Conservation (phyloP, 2,888 invertebrate genomes). For the Athalia circularis region DNA sequence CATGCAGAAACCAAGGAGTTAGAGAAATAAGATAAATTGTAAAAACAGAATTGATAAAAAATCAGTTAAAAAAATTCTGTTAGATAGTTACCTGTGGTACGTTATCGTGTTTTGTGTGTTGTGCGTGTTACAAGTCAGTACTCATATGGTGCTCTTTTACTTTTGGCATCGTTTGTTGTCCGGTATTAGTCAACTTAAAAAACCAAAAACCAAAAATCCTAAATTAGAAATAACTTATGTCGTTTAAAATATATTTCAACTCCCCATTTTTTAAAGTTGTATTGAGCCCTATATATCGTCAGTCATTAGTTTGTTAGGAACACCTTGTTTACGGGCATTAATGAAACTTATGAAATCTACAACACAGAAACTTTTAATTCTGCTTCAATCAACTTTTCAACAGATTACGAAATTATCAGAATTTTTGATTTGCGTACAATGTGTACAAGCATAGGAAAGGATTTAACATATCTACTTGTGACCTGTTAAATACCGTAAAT, state of each 20-base stretch:
- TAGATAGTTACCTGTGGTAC: slow-evolving; percentile 73
- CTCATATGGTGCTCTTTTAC: slow-evolving; percentile 72
- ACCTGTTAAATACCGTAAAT: not conserved
- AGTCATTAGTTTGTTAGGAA: slow-evolving; percentile 19
- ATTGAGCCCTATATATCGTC: slow-evolving; percentile 4
- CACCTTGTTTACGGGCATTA: slow-evolving; percentile 23
- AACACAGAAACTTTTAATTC: not conserved
- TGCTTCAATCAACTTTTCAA: not conserved
- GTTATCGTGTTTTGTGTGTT: slow-evolving; percentile 71
- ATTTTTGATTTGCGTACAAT: not conserved
- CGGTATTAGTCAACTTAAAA: slow-evolving; percentile 74
- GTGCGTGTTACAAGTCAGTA: slow-evolving; percentile 73
- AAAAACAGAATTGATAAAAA: slow-evolving; percentile 33
- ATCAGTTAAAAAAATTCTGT: slow-evolving; percentile 60
- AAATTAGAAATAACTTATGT: slow-evolving; percentile 52
- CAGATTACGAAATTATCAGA: not conserved
- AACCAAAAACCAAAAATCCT: slow-evolving; percentile 67
- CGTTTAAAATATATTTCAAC: slow-evolving; percentile 29
- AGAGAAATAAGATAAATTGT: slow-evolving; percentile 14
- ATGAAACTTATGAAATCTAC: slow-evolving; percentile 10
- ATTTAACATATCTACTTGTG: not conserved
- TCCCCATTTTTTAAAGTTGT: slow-evolving; percentile 24
- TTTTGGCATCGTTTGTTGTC: slow-evolving; percentile 71
- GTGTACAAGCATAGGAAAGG: not conserved
- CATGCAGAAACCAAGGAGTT: slow-evolving; percentile 60